Evolutionary conservation across 2,888 invertebrate genomes (phyloP).

Genomic region (Lepidonotus clava): DNA sequence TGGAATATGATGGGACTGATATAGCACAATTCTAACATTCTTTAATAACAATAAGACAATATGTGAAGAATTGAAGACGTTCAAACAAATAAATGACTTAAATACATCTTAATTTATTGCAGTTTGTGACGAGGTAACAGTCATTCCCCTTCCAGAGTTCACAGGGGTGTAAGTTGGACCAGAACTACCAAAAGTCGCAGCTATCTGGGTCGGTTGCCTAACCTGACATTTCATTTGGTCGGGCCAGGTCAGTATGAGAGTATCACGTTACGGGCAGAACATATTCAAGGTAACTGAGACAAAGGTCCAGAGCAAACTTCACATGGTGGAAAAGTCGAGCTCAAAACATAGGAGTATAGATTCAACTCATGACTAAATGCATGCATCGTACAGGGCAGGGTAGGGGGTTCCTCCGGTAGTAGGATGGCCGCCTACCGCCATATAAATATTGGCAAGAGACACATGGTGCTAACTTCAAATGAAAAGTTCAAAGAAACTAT

Average conservation of each 20-base stretch:
- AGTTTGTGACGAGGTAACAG: constrained; percentile 15
- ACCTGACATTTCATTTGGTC: background rate
- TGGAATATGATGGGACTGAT: no score
- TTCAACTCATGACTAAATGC: constrained; percentile 19
- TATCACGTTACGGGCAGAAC: background rate
- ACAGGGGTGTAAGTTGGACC: no score
- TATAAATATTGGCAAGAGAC: constrained; percentile 13
- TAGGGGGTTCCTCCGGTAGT: no score
- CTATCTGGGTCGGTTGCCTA: background rate
- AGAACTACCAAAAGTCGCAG: background rate
- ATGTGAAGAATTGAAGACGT: background rate
- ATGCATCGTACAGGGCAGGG: no score
- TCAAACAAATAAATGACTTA: background rate
- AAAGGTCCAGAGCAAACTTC: background rate
- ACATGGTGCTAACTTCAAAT: no score
- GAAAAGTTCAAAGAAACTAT: no score
- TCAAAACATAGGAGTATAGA: background rate
- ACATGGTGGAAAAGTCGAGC: background rate
- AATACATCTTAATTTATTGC: constrained; percentile 24
- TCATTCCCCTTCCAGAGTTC: no score
- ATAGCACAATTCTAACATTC: no score
- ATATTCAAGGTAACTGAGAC: no score
- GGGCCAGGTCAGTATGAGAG: background rate
- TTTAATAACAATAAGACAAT: no score
- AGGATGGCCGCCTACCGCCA: background rate